Conservation (phyloP, 2,797 vertebrate species). For the Sparus aurata region DNA sequence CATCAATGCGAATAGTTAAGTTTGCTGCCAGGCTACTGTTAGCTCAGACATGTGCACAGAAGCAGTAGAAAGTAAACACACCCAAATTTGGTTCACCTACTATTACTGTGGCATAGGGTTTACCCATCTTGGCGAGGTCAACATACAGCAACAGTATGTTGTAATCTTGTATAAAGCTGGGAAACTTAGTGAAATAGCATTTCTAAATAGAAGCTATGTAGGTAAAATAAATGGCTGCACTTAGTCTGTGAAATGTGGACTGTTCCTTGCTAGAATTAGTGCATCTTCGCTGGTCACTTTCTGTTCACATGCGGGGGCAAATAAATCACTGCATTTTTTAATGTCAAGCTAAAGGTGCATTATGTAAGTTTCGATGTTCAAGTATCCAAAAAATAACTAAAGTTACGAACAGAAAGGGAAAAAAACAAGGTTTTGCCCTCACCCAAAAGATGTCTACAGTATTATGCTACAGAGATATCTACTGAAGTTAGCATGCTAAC, state of each 20-base stretch:
- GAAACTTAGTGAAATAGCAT: constrained; percentile 3
- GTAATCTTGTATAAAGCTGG: neutral
- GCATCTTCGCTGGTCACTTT: neutral
- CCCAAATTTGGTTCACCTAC: constrained; percentile 30
- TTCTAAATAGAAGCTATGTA: constrained; percentile 8
- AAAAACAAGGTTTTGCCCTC: no score
- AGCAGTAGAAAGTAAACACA: constrained; percentile 43
- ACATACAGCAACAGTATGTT: neutral
- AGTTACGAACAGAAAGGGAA: no score
- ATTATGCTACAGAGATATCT: no score
- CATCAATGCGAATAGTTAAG: constrained; percentile 54
- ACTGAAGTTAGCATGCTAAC: no score
- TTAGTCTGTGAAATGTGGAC: neutral
- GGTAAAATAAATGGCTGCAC: neutral
- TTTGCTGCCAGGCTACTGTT: constrained; percentile 45
- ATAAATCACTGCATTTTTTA: neutral
- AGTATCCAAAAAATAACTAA: no score
- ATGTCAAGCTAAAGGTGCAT: no score
- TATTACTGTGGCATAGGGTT: constrained; percentile 18
- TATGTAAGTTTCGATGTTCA: no score
- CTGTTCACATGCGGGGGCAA: neutral
- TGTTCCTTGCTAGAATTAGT: neutral
- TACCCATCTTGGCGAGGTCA: constrained; percentile 5
- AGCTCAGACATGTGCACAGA: constrained; percentile 31
- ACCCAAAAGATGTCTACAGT: no score